Evolutionary conservation across 2,113 vertebrate species (phyloP).

Genomic region (Muntiacus reevesi): DNA sequence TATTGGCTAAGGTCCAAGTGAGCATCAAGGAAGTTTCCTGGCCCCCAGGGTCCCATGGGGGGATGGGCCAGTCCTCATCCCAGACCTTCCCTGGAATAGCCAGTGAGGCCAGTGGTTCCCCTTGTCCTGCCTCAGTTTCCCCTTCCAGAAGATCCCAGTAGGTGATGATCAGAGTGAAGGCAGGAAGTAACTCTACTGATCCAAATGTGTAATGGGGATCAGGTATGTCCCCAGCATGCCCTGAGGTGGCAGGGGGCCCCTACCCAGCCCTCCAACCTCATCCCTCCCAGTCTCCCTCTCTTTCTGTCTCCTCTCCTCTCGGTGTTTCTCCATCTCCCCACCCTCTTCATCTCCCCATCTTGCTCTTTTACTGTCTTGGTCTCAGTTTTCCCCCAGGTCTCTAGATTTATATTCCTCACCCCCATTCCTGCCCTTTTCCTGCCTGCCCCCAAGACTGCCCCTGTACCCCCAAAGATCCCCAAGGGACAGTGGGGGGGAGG

Average conservation of each 20-base stretch:
- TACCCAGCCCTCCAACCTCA: neutral
- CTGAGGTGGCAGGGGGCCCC: neutral
- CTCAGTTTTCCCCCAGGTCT: neutral
- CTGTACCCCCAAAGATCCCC: neutral
- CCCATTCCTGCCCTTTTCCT: neutral
- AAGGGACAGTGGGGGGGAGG: too few relatives aligned
- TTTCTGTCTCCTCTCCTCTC: neutral
- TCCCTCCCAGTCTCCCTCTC: neutral
- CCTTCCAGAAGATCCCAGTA: neutral
- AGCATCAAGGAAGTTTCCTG: neutral
- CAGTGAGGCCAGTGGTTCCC: neutral
- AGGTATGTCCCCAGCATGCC: neutral
- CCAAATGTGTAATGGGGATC: neutral
- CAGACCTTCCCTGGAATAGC: neutral
- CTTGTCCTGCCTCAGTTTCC: neutral
- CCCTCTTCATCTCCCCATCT: neutral
- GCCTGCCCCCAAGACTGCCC: neutral
- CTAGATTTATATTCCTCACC: neutral
- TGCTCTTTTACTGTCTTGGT: neutral
- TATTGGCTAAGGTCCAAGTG: neutral
- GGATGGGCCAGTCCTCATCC: neutral
- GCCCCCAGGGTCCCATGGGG: neutral
- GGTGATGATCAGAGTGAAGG: neutral
- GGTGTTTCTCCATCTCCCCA: neutral
- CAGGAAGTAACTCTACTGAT: neutral